Conservation (phyloP, 1,140 invertebrate species). For the Trichonephila clavipes region DNA sequence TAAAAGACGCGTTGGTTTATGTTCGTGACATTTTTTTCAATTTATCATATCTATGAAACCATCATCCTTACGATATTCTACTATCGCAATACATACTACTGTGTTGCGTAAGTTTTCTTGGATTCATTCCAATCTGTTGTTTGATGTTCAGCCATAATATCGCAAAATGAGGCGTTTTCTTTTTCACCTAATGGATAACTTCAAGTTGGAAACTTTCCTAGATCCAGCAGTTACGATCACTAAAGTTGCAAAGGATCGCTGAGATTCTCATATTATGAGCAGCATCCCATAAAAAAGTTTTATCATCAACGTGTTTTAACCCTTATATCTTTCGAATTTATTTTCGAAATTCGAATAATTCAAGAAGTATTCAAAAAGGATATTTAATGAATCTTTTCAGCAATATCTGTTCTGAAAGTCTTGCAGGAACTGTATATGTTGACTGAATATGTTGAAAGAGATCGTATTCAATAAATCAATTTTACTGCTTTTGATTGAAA, state of each 20-base stretch:
- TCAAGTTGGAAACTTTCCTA: not conserved
- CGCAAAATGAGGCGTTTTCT: constrained; percentile 40
- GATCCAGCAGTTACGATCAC: not conserved
- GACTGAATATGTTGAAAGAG: not conserved
- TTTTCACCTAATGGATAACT: constrained; percentile 24
- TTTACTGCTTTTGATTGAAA: not conserved
- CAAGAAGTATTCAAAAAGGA: not conserved
- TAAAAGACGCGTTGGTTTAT: not conserved
- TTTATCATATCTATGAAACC: not conserved
- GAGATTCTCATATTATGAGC: constrained; percentile 1
- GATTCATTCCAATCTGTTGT: constrained; percentile 24
- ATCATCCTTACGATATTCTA: not conserved
- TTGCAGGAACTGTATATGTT: not conserved
- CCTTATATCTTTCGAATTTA: not conserved
- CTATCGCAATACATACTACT: constrained; percentile 1
- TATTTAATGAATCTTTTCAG: not conserved
- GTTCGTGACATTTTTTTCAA: not conserved
- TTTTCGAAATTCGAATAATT: not conserved
- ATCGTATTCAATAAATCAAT: not conserved
- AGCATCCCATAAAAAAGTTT: constrained; percentile 5
- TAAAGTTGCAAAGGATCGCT: not conserved
- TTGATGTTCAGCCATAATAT: constrained; percentile 5
- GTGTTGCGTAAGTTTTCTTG: not conserved
- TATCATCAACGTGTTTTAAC: not conserved
- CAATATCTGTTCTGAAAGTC: not conserved